Base-by-base conservation (phyloP, 2,113 vertebrate species). In the Petroica traversi region DNA sequence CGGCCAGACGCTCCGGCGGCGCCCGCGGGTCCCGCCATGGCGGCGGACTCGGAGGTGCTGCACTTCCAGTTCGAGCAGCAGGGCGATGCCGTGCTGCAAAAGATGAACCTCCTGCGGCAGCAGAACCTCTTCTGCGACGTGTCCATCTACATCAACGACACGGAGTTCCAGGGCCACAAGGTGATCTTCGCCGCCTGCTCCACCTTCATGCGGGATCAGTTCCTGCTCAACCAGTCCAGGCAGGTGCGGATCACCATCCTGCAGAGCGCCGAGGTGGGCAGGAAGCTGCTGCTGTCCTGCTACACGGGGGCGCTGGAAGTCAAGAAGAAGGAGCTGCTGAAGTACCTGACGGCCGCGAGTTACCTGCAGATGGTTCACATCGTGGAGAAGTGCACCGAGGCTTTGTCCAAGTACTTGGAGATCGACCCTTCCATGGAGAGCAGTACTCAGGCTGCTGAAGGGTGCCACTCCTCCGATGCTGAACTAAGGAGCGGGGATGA, bases 281-380 rank as follows among this genome's bases (percentile, higher is more conserved):
- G 98, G 24, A 98, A 98, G 94, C 95, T 98, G 49, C 95, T 98
- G 58, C 95, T 98, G 1, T 98, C 98, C 16, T 98, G 98, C 51
- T 98, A 98, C 71, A 98, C 98, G 3, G 98, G 98, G 3, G 97
- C 98, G n/a, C 93, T 98, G 68, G 98, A 98, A 82, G 98, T 98
- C 11, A 98, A 98, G 77, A 98, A 95, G 77, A 98, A 98, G 87
- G 98, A 98, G 88, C 98, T 98, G 81, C 81, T 98, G 67, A 98
- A 98, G 67, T 98, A 98, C 72, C 97, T 98, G 29, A 98, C 98
- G 1, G 98, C 98, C 4, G 98, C 98, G 4, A 98, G 98, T 86
- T 98, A 98, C 6, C 97, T 98, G 61, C 98, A 98, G 89, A 98
- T 98, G 98, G 98, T 98, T 62, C 98, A 98, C 85, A 98, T 98